A percentile compares a stretch with the other conserved stretches of the same genome.
phyloP scores from a whole-genome alignment of 2,113 vertebrate species.

The Loxodonta africana region DNA sequence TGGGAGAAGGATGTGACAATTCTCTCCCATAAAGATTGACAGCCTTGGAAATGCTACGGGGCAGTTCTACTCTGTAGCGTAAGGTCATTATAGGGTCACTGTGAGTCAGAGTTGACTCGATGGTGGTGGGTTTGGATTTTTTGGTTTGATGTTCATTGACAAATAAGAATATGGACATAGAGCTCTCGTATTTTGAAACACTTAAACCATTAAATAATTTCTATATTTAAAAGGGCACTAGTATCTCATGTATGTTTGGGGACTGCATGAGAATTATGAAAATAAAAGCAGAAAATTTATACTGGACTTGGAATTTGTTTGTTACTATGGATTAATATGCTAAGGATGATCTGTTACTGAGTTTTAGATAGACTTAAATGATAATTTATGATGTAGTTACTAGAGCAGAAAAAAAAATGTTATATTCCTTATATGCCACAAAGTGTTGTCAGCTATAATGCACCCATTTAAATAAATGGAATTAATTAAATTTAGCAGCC shows the following conservation, averaged over 20 bases:
- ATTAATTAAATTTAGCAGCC: slow-evolving; percentile 68
- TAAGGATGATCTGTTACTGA: slow-evolving; percentile 67
- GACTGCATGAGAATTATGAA: neutral
- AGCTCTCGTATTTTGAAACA: neutral
- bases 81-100: no score
- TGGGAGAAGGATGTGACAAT: no score
- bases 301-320: slow-evolving; percentile 42
- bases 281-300: slow-evolving; percentile 60
- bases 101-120: no score
- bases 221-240: neutral
- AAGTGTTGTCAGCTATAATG: slow-evolving; percentile 72
- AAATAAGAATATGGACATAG: neutral
- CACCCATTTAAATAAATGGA: slow-evolving; percentile 64
- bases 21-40: no score
- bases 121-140: no score
- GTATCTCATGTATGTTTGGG: neutral
- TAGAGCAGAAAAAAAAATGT: slow-evolving; percentile 73
- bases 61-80: no score
- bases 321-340: slow-evolving; percentile 77
- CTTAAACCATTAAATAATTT: slow-evolving; percentile 13
- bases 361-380: slow-evolving; percentile 69
- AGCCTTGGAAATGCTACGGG: no score
- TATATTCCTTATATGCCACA: slow-evolving; percentile 64
- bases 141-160: neutral
- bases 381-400: slow-evolving; percentile 78